phyloP scores from a whole-genome alignment of 2,888 invertebrate genomes.

The Ethmia dodecea region DNA sequence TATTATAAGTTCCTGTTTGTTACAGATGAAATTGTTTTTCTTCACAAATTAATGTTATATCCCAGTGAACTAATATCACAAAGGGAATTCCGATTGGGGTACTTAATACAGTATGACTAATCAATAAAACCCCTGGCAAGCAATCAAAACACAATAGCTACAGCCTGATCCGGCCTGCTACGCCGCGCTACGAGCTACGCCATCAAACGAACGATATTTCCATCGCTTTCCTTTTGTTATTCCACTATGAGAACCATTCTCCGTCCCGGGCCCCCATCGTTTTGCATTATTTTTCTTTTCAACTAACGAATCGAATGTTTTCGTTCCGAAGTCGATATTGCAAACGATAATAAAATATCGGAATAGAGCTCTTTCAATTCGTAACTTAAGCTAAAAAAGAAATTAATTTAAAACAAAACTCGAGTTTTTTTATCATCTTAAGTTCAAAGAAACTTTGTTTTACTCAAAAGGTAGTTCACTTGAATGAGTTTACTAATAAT shows the following conservation, averaged over 20 bases:
- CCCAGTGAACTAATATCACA: too few relatives aligned
- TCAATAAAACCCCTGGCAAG: slow-evolving; percentile 40
- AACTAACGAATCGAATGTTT: slow-evolving; percentile 68
- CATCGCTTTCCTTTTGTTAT: slow-evolving; percentile 65
- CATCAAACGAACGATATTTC: slow-evolving; percentile 60
- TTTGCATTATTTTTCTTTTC: slow-evolving; percentile 66
- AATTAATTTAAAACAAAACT: background rate
- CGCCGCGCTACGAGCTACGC: slow-evolving; percentile 21
- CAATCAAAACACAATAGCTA: slow-evolving; percentile 54
- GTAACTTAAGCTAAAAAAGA: background rate
- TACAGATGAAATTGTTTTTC: too few relatives aligned
- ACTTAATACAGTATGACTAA: too few relatives aligned
- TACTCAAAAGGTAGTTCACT: too few relatives aligned
- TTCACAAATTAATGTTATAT: too few relatives aligned
- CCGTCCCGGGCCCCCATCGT: slow-evolving; percentile 49
- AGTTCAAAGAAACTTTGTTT: too few relatives aligned
- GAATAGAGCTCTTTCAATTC: slow-evolving; percentile 21
- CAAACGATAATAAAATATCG: slow-evolving; percentile 33
- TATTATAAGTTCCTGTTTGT: too few relatives aligned
- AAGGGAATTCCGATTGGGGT: too few relatives aligned
- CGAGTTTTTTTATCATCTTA: slow-evolving; percentile 23
- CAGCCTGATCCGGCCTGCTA: slow-evolving; percentile 32
- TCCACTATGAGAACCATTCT: slow-evolving; percentile 62
- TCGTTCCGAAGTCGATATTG: slow-evolving; percentile 51
- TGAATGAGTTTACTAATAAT: too few relatives aligned